Evolutionary conservation across 2,888 invertebrate species (phyloP), one percentile per base, ranked within the genome.

Genomic region (Drosophila nigricruria): DNA sequence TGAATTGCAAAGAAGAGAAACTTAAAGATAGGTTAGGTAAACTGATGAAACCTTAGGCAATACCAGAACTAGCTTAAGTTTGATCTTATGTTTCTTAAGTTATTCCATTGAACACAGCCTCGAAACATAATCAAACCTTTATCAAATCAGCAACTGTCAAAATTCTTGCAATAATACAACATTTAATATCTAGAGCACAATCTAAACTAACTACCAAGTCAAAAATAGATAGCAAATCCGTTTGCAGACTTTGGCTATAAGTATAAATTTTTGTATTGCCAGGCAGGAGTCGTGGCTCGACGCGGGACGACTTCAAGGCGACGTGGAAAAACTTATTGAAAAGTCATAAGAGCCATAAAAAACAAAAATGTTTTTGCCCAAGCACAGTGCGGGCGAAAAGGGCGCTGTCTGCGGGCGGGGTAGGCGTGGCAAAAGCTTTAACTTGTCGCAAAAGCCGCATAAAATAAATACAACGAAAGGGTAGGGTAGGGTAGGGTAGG

Each of bases 291-390:
- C 42, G 3, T 5, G 1, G 47, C 47, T 27, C 18, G 36, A 25
- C 42, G 3, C 2, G 1, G 47, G 27, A 18, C 18, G 36, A 25
- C 20, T 12, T 18, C 10, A 18, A 10, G 27, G 27, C 57, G 36
- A 50, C 45, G 45, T 40, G 49, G 49, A 25, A 52, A 77, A 86
- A 83, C 80, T 86, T 86, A 86, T 84, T 81, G 87, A 80, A 82
- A 81, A 80, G 52, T 74, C 84, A 82, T 85, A 86, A 87, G 80
- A 76, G 60, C 59, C 73, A 79, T 86, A 79, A 83, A 77, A 63
- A 68, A 70, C 52, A 64, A 63, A 69, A 73, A 70, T 79, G 58
- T 70, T 53, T 38, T 58, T 59, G 54, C 18, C 49, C 40, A 8
- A 40, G 12, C 43, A 12, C 10, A 30, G 30, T 14, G 58, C n/a